Evolutionary conservation across 2,113 vertebrate genomes (phyloP).

Genomic region (Anarrhichthys ocellatus): DNA sequence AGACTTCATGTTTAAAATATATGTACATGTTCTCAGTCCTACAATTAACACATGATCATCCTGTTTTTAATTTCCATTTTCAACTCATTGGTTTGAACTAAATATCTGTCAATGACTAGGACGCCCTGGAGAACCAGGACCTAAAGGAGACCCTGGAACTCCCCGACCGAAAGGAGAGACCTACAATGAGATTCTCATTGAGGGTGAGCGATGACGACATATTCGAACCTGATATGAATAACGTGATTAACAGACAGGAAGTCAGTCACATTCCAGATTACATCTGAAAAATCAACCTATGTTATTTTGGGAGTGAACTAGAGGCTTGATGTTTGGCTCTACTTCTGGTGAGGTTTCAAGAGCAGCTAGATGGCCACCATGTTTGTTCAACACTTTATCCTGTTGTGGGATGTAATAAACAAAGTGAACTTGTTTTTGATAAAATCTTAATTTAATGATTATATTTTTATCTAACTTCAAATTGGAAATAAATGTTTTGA

Average conservation of each 20-base stretch:
- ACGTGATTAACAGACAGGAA: neutral
- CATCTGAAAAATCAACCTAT: too few relatives aligned
- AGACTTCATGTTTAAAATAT: neutral
- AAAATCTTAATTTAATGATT: too few relatives aligned
- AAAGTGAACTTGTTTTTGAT: too few relatives aligned
- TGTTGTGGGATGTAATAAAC: too few relatives aligned
- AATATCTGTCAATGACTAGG: slow-evolving; percentile 39
- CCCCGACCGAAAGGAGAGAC: slow-evolving; percentile 50
- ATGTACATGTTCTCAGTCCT: neutral
- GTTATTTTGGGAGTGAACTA: too few relatives aligned
- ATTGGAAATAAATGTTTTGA: neutral
- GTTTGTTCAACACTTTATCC: too few relatives aligned
- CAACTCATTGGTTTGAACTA: neutral
- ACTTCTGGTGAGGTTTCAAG: too few relatives aligned
- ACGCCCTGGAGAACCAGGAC: slow-evolving; percentile 48
- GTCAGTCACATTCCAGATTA: too few relatives aligned
- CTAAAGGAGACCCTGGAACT: slow-evolving; percentile 76
- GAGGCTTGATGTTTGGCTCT: too few relatives aligned
- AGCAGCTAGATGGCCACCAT: too few relatives aligned
- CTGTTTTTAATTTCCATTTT: neutral
- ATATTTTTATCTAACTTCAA: neutral
- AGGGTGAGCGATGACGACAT: neutral
- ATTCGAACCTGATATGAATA: neutral
- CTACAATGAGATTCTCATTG: slow-evolving; percentile 50
- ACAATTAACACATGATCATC: neutral